Conservation (phyloP, 2,888 invertebrate genomes). For the Oxycera nigricornis region DNA sequence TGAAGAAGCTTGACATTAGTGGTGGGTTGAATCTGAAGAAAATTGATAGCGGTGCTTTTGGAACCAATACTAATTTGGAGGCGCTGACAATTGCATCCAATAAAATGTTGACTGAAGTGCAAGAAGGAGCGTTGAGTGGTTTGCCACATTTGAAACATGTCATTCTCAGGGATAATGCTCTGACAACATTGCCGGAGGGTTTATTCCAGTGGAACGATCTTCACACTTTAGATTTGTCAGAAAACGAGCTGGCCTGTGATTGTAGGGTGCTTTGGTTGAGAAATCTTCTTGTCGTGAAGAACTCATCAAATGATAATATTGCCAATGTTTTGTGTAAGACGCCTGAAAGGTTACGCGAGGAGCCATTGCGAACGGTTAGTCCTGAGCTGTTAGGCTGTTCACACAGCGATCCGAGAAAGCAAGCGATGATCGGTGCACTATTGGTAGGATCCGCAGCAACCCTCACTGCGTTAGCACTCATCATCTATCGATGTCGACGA, state of each 20-base stretch:
- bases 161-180: slow-evolving; percentile 78
- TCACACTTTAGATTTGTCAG: slow-evolving; percentile 77
- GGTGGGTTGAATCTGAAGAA: slow-evolving; percentile 77
- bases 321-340: slow-evolving; percentile 71
- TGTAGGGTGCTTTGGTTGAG: slow-evolving; percentile 83
- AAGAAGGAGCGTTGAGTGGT: slow-evolving; percentile 79
- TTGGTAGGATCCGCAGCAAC: slow-evolving; percentile 77
- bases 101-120: slow-evolving; percentile 74
- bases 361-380: slow-evolving; percentile 71
- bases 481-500: slow-evolving; percentile 81
- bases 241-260: slow-evolving; percentile 83
- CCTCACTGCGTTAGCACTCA: slow-evolving; percentile 73
- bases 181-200: slow-evolving; percentile 77
- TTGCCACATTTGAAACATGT: slow-evolving; percentile 80
- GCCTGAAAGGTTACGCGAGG: slow-evolving; percentile 76
- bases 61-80: slow-evolving; percentile 82
- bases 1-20: slow-evolving; percentile 78
- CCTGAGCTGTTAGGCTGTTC: slow-evolving; percentile 84
- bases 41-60: slow-evolving; percentile 79
- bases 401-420: slow-evolving; percentile 78
- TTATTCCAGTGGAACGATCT: slow-evolving; percentile 82
- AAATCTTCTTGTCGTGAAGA: slow-evolving; percentile 66
- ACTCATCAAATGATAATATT: slow-evolving; percentile 57
- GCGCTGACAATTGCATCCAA: slow-evolving; percentile 78
- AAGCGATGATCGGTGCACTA: slow-evolving; percentile 79